Percentiles rank a stretch among this genome's conserved stretches.
Evolutionary conservation across 1,140 invertebrate genomes (phyloP).

Genomic region (Oryctes rhinoceros): DNA sequence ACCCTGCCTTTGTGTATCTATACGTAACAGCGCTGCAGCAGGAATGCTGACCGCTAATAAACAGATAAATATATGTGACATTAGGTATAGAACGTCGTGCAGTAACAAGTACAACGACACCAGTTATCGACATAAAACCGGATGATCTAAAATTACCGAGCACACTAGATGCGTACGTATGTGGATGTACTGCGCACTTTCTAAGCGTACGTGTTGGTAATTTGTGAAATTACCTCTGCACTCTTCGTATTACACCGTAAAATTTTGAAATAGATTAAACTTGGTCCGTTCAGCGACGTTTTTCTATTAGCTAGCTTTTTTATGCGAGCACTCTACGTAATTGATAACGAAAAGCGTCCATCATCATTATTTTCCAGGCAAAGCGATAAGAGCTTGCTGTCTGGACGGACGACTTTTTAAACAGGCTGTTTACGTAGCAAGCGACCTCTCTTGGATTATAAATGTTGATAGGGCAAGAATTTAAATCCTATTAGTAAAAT

Average conservation of each 20-base stretch:
- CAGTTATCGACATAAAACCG: constrained; percentile 35
- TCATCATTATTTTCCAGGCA: neutral
- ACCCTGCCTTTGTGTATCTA: neutral
- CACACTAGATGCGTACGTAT: constrained; percentile 19
- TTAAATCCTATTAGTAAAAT: neutral
- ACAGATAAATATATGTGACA: constrained; percentile 37
- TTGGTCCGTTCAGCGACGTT: neutral
- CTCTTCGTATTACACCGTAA: neutral
- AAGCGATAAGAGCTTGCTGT: neutral
- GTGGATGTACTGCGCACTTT: neutral
- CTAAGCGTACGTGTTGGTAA: neutral
- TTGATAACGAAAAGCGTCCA: neutral
- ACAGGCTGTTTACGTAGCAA: too few relatives aligned
- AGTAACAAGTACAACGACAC: constrained; percentile 40
- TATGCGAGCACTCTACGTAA: neutral
- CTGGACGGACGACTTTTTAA: neutral
- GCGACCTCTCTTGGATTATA: neutral
- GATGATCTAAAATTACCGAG: constrained; percentile 40
- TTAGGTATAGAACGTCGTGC: constrained; percentile 6
- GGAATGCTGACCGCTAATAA: constrained; percentile 16
- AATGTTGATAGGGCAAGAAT: neutral
- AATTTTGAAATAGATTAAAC: neutral
- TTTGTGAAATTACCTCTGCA: constrained; percentile 8
- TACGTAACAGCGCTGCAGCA: neutral
- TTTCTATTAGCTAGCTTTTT: neutral